Evolutionary conservation across 2,113 vertebrate species (phyloP).

Genomic region (Hydrochoerus hydrochaeris): DNA sequence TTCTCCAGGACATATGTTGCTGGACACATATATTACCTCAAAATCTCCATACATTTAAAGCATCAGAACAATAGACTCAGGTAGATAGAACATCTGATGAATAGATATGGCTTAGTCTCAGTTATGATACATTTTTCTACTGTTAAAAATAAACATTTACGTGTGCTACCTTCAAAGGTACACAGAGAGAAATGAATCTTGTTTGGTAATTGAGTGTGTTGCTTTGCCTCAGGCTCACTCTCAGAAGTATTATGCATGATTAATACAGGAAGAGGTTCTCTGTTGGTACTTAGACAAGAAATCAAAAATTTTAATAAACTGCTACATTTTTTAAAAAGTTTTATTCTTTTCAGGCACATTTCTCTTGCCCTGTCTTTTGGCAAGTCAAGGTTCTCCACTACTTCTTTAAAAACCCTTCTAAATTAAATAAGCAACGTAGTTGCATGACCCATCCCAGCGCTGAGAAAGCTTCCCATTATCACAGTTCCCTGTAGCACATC

Average conservation of each 20-base stretch:
- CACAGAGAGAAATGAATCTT: slow-evolving; percentile 32
- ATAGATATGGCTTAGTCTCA: background rate
- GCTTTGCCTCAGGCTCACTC: slow-evolving; percentile 22
- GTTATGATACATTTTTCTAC: background rate
- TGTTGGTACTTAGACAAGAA: background rate
- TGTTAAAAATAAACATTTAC: background rate
- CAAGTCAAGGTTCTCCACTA: background rate
- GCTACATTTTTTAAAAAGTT: background rate
- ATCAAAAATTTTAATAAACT: slow-evolving; percentile 55
- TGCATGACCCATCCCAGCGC: background rate
- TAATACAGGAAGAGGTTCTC: slow-evolving; percentile 42
- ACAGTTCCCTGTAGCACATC: background rate
- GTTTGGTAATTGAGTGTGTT: slow-evolving; percentile 48
- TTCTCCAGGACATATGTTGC: background rate
- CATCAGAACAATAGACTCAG: background rate
- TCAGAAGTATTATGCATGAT: slow-evolving; percentile 58
- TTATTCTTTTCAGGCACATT: slow-evolving; percentile 46
- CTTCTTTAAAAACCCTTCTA: background rate
- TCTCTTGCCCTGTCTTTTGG: background rate
- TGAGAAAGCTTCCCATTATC: background rate
- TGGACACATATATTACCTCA: background rate
- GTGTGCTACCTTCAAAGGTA: slow-evolving; percentile 16
- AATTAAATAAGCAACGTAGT: background rate
- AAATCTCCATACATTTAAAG: background rate
- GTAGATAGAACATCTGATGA: background rate